phyloP scores from a whole-genome alignment of 1,140 invertebrate species.

The Trichonephila inaurata region DNA sequence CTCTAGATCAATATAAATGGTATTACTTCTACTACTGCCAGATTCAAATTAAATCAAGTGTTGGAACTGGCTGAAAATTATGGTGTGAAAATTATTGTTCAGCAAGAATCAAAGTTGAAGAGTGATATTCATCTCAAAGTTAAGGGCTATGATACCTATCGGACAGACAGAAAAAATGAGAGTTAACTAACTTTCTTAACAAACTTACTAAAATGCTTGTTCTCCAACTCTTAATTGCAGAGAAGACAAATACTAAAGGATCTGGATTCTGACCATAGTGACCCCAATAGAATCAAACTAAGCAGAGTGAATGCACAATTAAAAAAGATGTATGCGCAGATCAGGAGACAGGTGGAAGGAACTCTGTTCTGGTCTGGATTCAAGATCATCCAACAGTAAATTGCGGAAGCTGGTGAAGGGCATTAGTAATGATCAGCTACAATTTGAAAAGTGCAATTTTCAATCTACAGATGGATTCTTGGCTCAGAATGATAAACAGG shows the following conservation, averaged over 20 bases:
- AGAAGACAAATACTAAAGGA: too few species aligned
- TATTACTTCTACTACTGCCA: neutral
- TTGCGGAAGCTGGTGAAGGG: too few species aligned
- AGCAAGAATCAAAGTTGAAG: neutral
- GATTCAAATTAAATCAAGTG: neutral
- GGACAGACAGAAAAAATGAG: too few species aligned
- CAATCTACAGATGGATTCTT: neutral
- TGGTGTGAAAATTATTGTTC: neutral
- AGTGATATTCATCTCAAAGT: neutral
- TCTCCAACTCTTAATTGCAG: too few species aligned
- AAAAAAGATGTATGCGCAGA: too few species aligned
- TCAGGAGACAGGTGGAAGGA: too few species aligned
- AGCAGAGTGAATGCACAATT: too few species aligned
- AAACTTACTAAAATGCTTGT: too few species aligned
- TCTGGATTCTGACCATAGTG: too few species aligned
- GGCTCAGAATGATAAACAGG: constrained; percentile 8
- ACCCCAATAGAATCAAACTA: too few species aligned
- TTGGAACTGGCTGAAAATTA: neutral
- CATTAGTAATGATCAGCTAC: neutral
- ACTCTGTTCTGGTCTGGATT: neutral
- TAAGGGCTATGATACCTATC: neutral
- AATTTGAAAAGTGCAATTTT: constrained; percentile 10
- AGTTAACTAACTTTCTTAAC: too few species aligned
- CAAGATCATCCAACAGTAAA: too few species aligned
- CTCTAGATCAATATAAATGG: constrained; percentile 1